Base-by-base conservation (phyloP, 30 jellyfish, hydroid and myxozoan genomes). In the Nemopilema nomurai region DNA sequence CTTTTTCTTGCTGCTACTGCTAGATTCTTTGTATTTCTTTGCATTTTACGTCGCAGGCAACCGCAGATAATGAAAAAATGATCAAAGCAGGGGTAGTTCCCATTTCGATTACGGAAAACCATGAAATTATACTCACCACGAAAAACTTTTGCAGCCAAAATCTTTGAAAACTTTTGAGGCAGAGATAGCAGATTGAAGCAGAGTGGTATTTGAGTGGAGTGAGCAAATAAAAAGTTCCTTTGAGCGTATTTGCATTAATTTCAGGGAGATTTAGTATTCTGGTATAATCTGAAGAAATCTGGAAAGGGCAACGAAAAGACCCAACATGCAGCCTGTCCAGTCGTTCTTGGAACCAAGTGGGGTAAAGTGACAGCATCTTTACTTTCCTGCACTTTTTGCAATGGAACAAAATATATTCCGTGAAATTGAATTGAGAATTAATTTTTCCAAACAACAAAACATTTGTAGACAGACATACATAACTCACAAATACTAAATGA, bases 291-390 rank as follows among this genome's bases (percentile, higher is more conserved):
- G 81, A 88, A 83, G 64, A 89, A 81, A 62, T 49, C 87, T 32
- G 98, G 98, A 13, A 68, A 41, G n/a, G 97, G 98, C 18, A 90
- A 93, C 51, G 73, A 71, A 1, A 41, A 76, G 0, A 93, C 98
- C 4, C 65, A 81, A 24, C 98, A 93, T 79, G 98, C 98, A 8
- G 98, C 98, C 16, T 93, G 98, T 80, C 98, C 98, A 0, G 98
- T 93, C 18, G 86, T 93, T 8, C 90, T 89, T 29, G 98, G 98
- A 1, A 85, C 62, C 18, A 93, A 93, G 79, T 93, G 98, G 98
- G 98, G 98, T 93, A 23, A 28, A 90, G 1, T 20, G 69, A 21
- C 1, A 49, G 9, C 1, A 17, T 19, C 49, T 41, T 0, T 26
- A 65, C 32, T 67, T 13, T 18, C 0, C 1, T 25, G 18, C 24